Conservation (phyloP, 2,797 vertebrate genomes). For the Salmo trutta region DNA sequence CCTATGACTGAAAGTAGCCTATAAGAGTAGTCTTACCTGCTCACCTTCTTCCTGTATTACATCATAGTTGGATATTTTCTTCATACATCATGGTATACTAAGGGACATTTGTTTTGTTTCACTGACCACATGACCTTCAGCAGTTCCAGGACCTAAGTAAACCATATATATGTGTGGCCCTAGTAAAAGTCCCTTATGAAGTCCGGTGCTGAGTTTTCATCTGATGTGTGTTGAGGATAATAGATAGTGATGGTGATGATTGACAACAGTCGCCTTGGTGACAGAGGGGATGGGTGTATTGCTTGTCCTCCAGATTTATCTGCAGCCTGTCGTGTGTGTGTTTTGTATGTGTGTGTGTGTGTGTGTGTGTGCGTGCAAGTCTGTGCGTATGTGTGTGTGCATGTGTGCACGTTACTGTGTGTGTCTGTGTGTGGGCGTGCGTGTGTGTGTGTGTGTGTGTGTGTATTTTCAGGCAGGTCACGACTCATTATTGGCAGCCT, state of each 20-base stretch:
- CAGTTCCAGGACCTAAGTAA: not conserved
- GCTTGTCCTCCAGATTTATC: constrained; percentile 41
- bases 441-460: not conserved
- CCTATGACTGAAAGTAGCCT: not conserved
- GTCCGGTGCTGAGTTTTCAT: not conserved
- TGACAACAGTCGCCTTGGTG: not conserved
- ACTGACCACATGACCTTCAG: not conserved
- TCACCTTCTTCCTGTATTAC: no score
- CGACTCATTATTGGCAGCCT: constrained; percentile 60
- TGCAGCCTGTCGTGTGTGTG: constrained; percentile 33
- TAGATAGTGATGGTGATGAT: not conserved
- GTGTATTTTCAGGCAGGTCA: constrained; percentile 58
- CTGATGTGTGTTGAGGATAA: not conserved
- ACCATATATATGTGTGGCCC: not conserved
- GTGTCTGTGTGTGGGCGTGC: no score
- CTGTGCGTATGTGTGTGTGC: constrained; percentile 7
- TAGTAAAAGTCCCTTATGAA: not conserved
- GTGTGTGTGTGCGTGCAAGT: not conserved
- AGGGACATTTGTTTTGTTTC: not conserved
- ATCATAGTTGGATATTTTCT: no score
- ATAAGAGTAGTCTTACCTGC: no score
- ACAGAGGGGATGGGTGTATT: not conserved
- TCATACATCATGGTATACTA: no score
- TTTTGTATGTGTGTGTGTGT: constrained; percentile 18
- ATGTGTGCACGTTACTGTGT: not conserved